phyloP scores from a whole-genome alignment of 1,140 invertebrate species.

The Dolichoris vasculosae region DNA sequence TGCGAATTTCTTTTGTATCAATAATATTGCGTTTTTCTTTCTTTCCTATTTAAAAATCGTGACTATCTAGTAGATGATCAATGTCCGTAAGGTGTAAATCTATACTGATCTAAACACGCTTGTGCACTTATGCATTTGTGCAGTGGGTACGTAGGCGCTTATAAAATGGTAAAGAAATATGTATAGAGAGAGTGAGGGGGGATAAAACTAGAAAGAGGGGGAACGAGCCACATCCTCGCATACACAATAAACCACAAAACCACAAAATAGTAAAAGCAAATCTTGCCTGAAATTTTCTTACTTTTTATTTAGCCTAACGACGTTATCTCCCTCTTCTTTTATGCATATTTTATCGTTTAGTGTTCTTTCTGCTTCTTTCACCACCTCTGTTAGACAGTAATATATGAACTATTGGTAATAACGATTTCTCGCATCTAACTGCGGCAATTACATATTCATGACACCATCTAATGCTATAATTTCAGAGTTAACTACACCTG shows the following conservation, averaged over 20 bases:
- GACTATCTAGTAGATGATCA: constrained; percentile 23
- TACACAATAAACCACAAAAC: constrained; percentile 57
- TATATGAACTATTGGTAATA: not conserved
- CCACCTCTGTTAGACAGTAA: too few species aligned
- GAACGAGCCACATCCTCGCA: too few species aligned
- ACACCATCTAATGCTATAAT: too few species aligned
- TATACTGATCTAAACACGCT: too few species aligned
- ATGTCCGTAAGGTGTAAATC: constrained; percentile 21
- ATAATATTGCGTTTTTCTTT: not conserved
- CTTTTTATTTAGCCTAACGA: constrained; percentile 9
- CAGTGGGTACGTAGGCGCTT: not conserved
- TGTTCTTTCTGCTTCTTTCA: not conserved
- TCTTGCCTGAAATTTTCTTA: constrained; percentile 56
- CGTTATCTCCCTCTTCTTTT: not conserved
- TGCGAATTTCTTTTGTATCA: not conserved
- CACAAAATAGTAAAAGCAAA: constrained; percentile 52
- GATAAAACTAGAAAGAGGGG: too few species aligned
- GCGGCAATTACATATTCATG: too few species aligned
- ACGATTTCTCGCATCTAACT: too few species aligned
- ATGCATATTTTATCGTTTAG: not conserved
- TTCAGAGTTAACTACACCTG: too few species aligned
- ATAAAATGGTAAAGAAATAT: not conserved
- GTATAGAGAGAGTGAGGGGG: constrained; percentile 6
- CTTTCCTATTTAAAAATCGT: not conserved
- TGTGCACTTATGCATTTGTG: not conserved